Evolutionary conservation across 1,140 invertebrate genomes (phyloP).

Genomic region (Habropoda laboriosa): DNA sequence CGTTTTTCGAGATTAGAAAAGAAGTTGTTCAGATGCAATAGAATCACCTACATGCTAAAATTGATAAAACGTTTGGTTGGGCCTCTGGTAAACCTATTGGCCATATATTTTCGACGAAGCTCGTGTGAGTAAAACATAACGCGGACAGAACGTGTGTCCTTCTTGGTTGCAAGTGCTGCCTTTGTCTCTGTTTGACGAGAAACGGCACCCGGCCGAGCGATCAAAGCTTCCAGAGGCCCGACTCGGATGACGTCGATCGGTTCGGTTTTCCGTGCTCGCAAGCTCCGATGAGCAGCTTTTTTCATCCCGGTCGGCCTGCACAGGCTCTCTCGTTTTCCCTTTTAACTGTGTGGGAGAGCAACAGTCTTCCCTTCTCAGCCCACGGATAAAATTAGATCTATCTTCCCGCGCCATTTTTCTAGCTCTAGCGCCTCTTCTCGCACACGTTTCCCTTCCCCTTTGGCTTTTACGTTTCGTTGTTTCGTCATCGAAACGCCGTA

Average conservation of each 20-base stretch:
- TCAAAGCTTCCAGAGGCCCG: slow-evolving; percentile 76
- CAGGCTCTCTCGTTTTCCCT: slow-evolving; percentile 61
- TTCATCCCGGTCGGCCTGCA: slow-evolving; percentile 62
- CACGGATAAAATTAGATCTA: slow-evolving; percentile 67
- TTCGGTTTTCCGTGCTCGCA: slow-evolving; percentile 70
- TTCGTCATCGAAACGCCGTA: neutral
- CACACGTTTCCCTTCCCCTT: neutral
- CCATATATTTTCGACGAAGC: slow-evolving; percentile 26
- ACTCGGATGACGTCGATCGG: slow-evolving; percentile 73
- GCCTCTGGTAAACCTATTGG: neutral
- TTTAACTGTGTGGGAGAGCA: slow-evolving; percentile 45
- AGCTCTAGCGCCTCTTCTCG: neutral
- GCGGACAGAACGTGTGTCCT: slow-evolving; percentile 28
- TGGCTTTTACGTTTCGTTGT: neutral
- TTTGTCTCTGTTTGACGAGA: slow-evolving; percentile 68
- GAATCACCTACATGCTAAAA: too few relatives aligned
- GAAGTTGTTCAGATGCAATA: too few relatives aligned
- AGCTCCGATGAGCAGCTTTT: slow-evolving; percentile 71
- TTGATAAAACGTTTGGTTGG: neutral
- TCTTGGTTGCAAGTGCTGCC: slow-evolving; percentile 38
- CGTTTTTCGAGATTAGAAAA: neutral
- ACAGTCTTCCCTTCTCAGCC: slow-evolving; percentile 54
- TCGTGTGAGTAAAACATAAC: slow-evolving; percentile 16
- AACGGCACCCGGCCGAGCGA: slow-evolving; percentile 71
- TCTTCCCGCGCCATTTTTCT: slow-evolving; percentile 41